Evolutionary conservation across 2,113 vertebrate species (phyloP), one percentile per base, ranked within the genome.

Genomic region (Echinops telfairi): DNA sequence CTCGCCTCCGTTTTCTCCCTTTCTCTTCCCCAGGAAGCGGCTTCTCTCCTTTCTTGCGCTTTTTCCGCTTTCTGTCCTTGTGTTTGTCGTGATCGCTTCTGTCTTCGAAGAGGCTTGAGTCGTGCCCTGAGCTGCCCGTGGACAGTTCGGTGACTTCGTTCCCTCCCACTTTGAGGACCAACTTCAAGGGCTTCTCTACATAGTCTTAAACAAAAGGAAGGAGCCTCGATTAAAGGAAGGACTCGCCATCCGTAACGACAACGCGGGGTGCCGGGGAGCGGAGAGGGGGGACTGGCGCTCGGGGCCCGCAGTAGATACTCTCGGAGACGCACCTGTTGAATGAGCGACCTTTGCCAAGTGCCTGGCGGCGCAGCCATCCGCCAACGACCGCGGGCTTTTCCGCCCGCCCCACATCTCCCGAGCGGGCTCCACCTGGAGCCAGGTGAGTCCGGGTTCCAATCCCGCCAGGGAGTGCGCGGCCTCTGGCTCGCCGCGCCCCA

Each of bases 91-190:
- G 98, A 0, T 99, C 99, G 0, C 98, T 98, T 92, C 98, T 99
- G 91, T 98, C 98, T 16, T 98, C 98, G 20, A 98, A 98, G 3
- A 98, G 96, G 47, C 98, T 98, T 0, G 98, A 97, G 84, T 99
- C 99, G 3, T 98, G 98, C 3, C 98, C 98, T 0, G 99, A 98
- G 78, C 98, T 99, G 68, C 98, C 99, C 11, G 99, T 99, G 25
- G 98, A 99, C 22, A 99, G 98, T 47, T 99, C 98, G 2, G 99
- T 99, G 81, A 99, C 99, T 76, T 99, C 99, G 60, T 97, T 99
- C 2, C 99, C 99, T 14, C 99, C 99, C 20, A 99, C 99, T 92
- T 99, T 99, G n/a, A 99, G 95, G 73, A 99, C 99, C 85, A 99
- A 98, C 96, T 99, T 99, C 96, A 99, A 97, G 0, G 99, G 99